These are phyloP conservation scores for Decapterus maruadsi DNA, from an alignment of 2,797 vertebrate genomes.

Conservation along the genomic window DNA sequence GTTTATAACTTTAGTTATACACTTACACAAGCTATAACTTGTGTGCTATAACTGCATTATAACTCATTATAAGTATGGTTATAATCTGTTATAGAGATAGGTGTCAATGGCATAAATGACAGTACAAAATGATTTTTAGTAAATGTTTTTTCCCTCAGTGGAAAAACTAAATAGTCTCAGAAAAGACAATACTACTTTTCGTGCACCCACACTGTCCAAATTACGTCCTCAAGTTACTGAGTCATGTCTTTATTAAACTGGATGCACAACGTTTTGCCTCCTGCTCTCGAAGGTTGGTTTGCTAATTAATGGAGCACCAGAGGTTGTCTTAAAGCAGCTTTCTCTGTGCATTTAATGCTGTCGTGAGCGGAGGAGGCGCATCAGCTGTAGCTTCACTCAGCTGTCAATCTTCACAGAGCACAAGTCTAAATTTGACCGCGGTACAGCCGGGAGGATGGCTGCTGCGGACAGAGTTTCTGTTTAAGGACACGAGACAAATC, in stretches of 20 bases:
- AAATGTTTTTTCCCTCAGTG: neutral
- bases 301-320: too few species aligned
- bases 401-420: neutral
- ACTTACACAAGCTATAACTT: too few species aligned
- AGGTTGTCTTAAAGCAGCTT: neutral
- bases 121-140: neutral
- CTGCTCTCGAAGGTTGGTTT: too few species aligned
- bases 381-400: neutral
- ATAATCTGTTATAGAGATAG: too few species aligned
- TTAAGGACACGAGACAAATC: conserved; percentile 2
- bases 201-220: too few species aligned
- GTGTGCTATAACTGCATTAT: too few species aligned
- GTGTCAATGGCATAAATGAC: neutral
- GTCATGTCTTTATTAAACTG: neutral
- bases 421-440: neutral
- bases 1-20: too few species aligned
- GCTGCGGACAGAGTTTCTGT: neutral
- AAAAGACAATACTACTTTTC: too few species aligned
- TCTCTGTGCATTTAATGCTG: neutral
- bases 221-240: neutral
- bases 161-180: neutral
- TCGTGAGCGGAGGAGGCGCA: neutral
- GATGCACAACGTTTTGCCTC: too few species aligned
- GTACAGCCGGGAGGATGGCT: neutral
- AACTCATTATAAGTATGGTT: too few species aligned